phyloP scores from a whole-genome alignment of 2,888 invertebrate species.

The Drosophila neutralis region DNA sequence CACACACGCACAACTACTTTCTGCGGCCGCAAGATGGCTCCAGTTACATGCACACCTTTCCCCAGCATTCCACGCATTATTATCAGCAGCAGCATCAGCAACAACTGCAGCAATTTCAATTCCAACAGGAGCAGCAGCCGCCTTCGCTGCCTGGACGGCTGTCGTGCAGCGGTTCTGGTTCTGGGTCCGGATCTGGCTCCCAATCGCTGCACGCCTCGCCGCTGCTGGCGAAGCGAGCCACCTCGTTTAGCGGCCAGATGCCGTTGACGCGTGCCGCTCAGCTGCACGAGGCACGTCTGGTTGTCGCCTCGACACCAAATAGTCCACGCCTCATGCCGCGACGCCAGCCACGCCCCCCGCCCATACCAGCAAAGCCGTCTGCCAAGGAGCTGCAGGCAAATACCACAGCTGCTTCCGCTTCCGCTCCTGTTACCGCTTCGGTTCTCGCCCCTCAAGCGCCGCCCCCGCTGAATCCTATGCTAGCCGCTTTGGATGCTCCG shows the following conservation, averaged over 20 bases:
- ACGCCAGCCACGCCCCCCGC: constrained; percentile 85
- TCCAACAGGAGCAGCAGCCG: constrained; percentile 62
- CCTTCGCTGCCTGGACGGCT: constrained; percentile 56
- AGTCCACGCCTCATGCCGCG: constrained; percentile 90
- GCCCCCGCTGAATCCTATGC: constrained; percentile 61
- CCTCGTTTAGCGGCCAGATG: constrained; percentile 83
- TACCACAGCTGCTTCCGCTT: constrained; percentile 57
- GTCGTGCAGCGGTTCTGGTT: constrained; percentile 41
- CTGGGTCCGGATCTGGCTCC: constrained; percentile 60
- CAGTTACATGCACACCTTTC: constrained; percentile 82
- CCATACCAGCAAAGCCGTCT: constrained; percentile 81
- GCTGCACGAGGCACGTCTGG: constrained; percentile 50
- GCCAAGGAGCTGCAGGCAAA: constrained; percentile 53
- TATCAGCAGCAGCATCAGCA: constrained; percentile 60
- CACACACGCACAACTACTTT: constrained; percentile 76
- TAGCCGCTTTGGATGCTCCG: constrained; percentile 79
- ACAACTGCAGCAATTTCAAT: constrained; percentile 36
- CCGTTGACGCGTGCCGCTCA: constrained; percentile 72
- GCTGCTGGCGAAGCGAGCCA: constrained; percentile 82
- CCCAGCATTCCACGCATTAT: constrained; percentile 70
- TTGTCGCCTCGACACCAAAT: constrained; percentile 87
- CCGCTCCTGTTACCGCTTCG: constrained; percentile 9
- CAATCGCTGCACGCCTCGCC: constrained; percentile 82
- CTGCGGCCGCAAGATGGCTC: constrained; percentile 75
- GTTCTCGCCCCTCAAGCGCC: background rate